Evolutionary conservation across 2,797 vertebrate species (phyloP), one percentile per base, ranked within the genome.

Genomic region (Taeniopygia guttata): DNA sequence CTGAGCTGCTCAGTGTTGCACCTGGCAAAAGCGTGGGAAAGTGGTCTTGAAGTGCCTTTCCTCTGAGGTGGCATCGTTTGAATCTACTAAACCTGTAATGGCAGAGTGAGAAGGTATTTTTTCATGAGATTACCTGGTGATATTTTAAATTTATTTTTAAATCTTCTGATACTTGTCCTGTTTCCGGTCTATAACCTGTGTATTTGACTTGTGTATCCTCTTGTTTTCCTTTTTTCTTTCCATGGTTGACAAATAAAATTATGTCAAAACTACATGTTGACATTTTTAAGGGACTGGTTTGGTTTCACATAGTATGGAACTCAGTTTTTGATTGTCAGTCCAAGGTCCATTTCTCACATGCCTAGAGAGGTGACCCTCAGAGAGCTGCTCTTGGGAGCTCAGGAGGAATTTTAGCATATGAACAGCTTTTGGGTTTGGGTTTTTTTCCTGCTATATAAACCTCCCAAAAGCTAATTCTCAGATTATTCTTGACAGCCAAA

Each of bases 1-100:
- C 20, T 62, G 91, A 90, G 54, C 66, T 59, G 49, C 26, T 45
- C 54, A n/a, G 30, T 26, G 36, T 9, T 69, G 55, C 18, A 14
- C 21, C 48, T 32, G 36, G 51, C 2, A 1, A 14, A 55, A 22
- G 1, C 0, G 2, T 54, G 38, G 42, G 46, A 60, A 34, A 2
- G 36, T 3, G 27, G 17, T 10, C 36, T 60, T 0, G 0, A 5
- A 40, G 54, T 66, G 77, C 48, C 21, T 34, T 48, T 59, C 32
- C 73, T 75, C 43, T 63, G 51, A 34, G 48, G 18, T 38, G 55
- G 36, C 78, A 30, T 51, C 1, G 0, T 18, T 67, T 75, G 81
- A 51, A 16, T 43, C 59, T 63, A 8, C 36, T 21, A 12, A 64
- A 59, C 25, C n/a, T 38, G 0, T 46, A 34, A 18, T 6, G n/a